Conservation (phyloP, 2,113 vertebrate genomes). For the Datnioides undecimradiatus region DNA sequence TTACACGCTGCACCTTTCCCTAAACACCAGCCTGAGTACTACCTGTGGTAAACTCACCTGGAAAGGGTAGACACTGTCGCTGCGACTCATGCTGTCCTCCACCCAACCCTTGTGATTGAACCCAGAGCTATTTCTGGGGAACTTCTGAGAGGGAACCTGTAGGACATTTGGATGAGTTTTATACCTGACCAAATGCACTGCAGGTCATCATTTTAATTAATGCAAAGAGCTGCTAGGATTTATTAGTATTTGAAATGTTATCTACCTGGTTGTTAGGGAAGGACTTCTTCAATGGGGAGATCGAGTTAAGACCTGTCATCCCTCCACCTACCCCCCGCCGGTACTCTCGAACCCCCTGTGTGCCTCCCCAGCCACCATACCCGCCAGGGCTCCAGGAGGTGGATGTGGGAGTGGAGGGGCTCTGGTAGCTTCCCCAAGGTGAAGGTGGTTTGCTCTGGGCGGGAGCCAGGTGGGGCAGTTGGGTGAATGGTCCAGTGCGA, state of each 20-base stretch:
- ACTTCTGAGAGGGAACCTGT: conserved; percentile 94
- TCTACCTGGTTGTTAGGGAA: conserved; percentile 94
- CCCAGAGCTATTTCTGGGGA: conserved; percentile 92
- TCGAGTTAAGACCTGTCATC: conserved; percentile 94
- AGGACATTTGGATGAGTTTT: conserved; percentile 5
- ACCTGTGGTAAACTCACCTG: conserved; percentile 87
- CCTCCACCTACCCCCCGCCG: conserved; percentile 94
- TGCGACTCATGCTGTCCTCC: conserved; percentile 94
- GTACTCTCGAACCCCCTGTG: conserved; percentile 94
- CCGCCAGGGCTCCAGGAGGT: conserved; percentile 96
- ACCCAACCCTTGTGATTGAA: conserved; percentile 98
- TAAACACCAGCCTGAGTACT: neutral
- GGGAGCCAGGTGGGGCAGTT: conserved; percentile 95
- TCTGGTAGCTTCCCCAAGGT: conserved; percentile 99
- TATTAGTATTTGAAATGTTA: neutral
- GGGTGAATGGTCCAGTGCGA: conserved; percentile 95
- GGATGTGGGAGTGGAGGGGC: conserved; percentile 93
- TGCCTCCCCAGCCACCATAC: conserved; percentile 95
- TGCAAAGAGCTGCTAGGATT: neutral
- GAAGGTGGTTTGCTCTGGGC: conserved; percentile 97
- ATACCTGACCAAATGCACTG: neutral
- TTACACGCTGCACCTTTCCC: neutral
- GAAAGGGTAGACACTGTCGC: conserved; percentile 96
- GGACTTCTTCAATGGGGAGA: conserved; percentile 98
- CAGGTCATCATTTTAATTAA: neutral